Evolutionary conservation across 2,888 invertebrate genomes (phyloP).

Genomic region (Andrena fulva): DNA sequence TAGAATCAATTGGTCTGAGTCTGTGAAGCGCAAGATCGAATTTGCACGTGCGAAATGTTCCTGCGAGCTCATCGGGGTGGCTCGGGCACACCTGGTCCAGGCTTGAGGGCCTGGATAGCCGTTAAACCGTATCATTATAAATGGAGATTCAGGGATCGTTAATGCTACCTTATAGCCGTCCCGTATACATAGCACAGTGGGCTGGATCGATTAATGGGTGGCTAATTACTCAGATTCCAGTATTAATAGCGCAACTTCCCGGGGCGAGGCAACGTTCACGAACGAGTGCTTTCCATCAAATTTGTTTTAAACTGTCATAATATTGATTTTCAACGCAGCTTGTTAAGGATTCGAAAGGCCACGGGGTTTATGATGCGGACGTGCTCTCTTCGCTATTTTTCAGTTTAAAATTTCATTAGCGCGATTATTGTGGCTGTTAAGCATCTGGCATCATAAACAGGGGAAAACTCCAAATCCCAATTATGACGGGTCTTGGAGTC

Average conservation of each 20-base stretch:
- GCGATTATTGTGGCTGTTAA: too few relatives aligned
- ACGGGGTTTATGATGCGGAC: too few relatives aligned
- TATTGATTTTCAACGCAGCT: not conserved
- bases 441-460: too few relatives aligned
- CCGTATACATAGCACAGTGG: slow-evolving; percentile 41
- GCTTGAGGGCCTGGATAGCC: slow-evolving; percentile 48
- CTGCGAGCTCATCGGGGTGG: not conserved
- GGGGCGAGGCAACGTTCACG: not conserved
- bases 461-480: too few relatives aligned
- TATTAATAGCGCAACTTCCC: slow-evolving; percentile 53
- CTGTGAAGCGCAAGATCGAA: slow-evolving; percentile 27
- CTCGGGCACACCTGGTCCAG: slow-evolving; percentile 35
- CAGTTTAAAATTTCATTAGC: too few relatives aligned
- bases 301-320: not conserved
- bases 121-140: slow-evolving; percentile 64
- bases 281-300: not conserved
- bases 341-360: too few relatives aligned
- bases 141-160: slow-evolving; percentile 68
- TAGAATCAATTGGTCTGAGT: not conserved
- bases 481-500: too few relatives aligned
- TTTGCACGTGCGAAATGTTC: slow-evolving; percentile 49
- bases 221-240: slow-evolving; percentile 72
- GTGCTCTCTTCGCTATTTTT: too few relatives aligned
- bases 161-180: slow-evolving; percentile 57
- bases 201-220: slow-evolving; percentile 73